A percentile compares a stretch with the other conserved stretches of the same genome.
phyloP scores from a whole-genome alignment of 2,888 invertebrate species.

The Lithophane semibrunnea region DNA sequence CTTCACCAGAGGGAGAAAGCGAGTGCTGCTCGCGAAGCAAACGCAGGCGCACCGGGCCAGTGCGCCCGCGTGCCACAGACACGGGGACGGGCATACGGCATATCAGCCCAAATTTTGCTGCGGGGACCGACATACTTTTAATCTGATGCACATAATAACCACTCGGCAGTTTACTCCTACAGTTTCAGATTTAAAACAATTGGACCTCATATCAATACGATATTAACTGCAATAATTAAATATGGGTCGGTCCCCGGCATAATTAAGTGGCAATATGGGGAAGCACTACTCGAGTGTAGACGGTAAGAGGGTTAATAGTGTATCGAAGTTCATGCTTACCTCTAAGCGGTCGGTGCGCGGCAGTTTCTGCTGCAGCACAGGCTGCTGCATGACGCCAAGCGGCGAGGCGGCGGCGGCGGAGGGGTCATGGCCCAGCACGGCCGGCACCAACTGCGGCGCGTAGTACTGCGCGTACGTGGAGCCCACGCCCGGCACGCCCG shows the following conservation, averaged over 20 bases:
- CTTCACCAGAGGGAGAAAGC: slow-evolving; percentile 85
- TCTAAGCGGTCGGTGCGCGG: slow-evolving; percentile 98
- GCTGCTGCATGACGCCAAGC: slow-evolving; percentile 96
- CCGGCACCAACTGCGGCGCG: slow-evolving; percentile 96
- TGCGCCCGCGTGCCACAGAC: slow-evolving; percentile 81
- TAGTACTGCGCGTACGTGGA: slow-evolving; percentile 98
- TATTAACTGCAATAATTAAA: slow-evolving; percentile 40
- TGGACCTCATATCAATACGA: slow-evolving; percentile 1
- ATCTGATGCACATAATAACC: slow-evolving; percentile 32
- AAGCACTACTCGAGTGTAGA: slow-evolving; percentile 80
- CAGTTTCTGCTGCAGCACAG: slow-evolving; percentile 98
- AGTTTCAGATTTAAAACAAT: slow-evolving; percentile 9
- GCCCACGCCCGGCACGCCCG: slow-evolving; percentile 96
- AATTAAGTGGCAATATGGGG: slow-evolving; percentile 78
- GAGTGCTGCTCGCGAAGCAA: slow-evolving; percentile 89
- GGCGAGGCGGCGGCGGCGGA: slow-evolving; percentile 94
- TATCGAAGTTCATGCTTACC: slow-evolving; percentile 91
- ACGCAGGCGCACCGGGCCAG: slow-evolving; percentile 77
- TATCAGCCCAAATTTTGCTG: slow-evolving; percentile 74
- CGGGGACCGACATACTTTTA: slow-evolving; percentile 78
- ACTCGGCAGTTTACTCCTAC: slow-evolving; percentile 15
- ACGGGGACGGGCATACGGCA: slow-evolving; percentile 80
- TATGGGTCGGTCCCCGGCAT: slow-evolving; percentile 80
- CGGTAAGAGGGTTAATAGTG: slow-evolving; percentile 33
- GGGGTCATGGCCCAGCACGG: slow-evolving; percentile 97